Evolutionary conservation across 2,797 vertebrate species (phyloP), one percentile per base, ranked within the genome.

Genomic region (Ptychobarbus kaznakovi): DNA sequence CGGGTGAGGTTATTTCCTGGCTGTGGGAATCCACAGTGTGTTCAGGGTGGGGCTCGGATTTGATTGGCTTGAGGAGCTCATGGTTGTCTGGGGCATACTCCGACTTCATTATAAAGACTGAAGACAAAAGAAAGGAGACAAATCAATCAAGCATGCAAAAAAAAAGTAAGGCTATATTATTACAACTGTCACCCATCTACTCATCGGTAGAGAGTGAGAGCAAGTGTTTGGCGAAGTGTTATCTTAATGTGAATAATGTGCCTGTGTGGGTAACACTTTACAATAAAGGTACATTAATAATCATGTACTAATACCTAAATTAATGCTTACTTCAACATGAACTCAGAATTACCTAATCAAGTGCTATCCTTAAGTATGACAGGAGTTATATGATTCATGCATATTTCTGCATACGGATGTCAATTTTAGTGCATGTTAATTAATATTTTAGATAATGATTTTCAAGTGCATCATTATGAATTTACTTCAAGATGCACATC

Each of bases 31-130:
- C 96, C 79, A 94, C 91, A 65, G 53, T 0, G 20, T 91, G 92
- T 90, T 98, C 96, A 0, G 93, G 88, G 86, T 93, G 96, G 56
- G 95, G 94, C 91, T 98, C 97, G 25, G 94, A 92, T 95, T 99
- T 98, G 93, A 98, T 97, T 89, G 94, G 90, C 93, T 96, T 97
- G 92, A 96, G 95, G 91, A 97, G 87, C 58, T 95, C 89, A 32
- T 94, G 93, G 90, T 91, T 3, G 6, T 94, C 91, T 1, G 86
- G 86, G 51, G 80, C 85, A 6, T 73, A 81, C 46, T 95, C 94
- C 7, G 90, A 68, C 84, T 92, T 93, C 3, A 85, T 74, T 13
- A 89, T 89, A 75, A 90, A 89, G 85, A 70, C 94, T 95, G 90
- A 10, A 42, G 3, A 58, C 42, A 46, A 42, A 53, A 25, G 42